phyloP scores from a whole-genome alignment of 2,797 vertebrate species.

The Forpus xanthops region DNA sequence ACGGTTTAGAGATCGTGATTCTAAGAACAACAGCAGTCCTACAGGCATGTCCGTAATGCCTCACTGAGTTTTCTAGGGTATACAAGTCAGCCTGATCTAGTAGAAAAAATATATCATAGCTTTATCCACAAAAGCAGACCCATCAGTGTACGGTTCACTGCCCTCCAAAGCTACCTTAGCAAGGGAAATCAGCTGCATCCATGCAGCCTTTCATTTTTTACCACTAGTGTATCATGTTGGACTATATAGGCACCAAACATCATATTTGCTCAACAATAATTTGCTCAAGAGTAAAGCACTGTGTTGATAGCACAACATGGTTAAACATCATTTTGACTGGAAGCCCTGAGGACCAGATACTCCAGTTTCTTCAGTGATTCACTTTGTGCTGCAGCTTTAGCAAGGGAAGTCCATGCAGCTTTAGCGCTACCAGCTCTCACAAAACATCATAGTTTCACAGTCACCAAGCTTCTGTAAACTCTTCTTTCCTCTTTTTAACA shows the following conservation, averaged over 20 bases:
- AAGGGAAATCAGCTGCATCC: not conserved
- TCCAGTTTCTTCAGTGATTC: not conserved
- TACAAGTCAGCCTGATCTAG: not conserved
- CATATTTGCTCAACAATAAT: not conserved
- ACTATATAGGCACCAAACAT: not conserved
- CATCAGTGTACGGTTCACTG: not conserved
- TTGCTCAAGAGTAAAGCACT: not conserved
- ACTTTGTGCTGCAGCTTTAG: not conserved
- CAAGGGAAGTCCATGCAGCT: not conserved
- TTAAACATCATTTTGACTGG: not conserved
- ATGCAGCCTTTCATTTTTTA: not conserved
- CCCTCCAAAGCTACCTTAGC: not conserved
- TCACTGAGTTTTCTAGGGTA: not conserved
- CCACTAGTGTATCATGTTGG: accelerated
- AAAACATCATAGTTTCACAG: not conserved
- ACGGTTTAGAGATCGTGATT: not conserved
- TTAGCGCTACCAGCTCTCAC: not conserved
- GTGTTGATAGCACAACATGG: not conserved
- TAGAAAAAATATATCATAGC: not conserved
- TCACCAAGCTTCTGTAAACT: not conserved
- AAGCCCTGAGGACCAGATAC: not conserved
- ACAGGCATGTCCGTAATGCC: not conserved
- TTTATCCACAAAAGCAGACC: not conserved
- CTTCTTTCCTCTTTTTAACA: not conserved
- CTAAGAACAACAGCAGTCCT: not conserved